Evolutionary conservation across 2,888 invertebrate genomes (phyloP), one percentile per base, ranked within the genome.

Genomic region (Cephus sareptanus): DNA sequence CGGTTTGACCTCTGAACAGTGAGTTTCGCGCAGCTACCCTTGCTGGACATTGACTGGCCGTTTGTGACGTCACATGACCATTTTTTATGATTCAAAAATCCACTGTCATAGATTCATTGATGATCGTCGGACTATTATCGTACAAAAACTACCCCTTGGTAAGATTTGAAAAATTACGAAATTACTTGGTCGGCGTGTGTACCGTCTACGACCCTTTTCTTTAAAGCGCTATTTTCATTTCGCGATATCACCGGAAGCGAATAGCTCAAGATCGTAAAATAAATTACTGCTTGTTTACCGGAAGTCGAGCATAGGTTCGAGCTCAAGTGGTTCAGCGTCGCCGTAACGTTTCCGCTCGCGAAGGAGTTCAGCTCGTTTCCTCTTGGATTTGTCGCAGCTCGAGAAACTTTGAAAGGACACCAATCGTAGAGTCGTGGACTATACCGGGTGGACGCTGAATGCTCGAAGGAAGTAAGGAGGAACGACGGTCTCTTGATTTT

Each of bases 1-100:
- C 83, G 84, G 83, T 86, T 82, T 88, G 89, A 90, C 88, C 88
- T 31, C 85, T 81, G 77, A 23, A 15, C 23, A 56, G 4, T 4
- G 23, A 9, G 23, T 56, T 23, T 23, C 56, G 90, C 91, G 91
- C 91, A 91, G 87, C 90, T 88, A 88, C 82, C 80, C 77, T 83
- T 76, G 80, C 82, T 80, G 84, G 80, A 84, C 80, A 80, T 37
- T 37, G 80, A 79, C 78, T 83, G 81, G 82, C 82, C 81, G 75
- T 77, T 69, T 23, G 9, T 56, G 56, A 56, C 56, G 56, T 56
- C 9, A 56, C 56, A 23, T 0, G 15, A 56, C 4, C 2, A 56
- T 56, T 56, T 40, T 15, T 4, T 23, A 40, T 15, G 6, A 40
- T 23, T 40, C 15, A 23, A 40, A 40, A 40, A 40, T 40, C 6